Evolutionary conservation across 1,140 invertebrate genomes (phyloP), one percentile per base, ranked within the genome.

Genomic region (Dolichoris vasculosae): DNA sequence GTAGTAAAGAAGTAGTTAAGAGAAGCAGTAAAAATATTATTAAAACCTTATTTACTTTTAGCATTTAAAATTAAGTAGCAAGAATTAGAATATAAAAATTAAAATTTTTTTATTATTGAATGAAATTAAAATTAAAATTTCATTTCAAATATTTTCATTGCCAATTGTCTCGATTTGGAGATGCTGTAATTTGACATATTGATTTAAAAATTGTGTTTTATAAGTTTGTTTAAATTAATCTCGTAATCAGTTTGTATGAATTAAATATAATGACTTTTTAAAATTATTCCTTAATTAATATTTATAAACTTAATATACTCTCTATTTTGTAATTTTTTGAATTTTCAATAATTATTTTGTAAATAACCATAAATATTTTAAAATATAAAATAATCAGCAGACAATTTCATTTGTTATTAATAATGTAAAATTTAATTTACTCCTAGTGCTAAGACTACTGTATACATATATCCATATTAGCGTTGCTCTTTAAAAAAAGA

Each of bases 371-470:
- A 4, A 26, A 59, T 4, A 1, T 9, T 3, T 59, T 7, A 32
- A 64, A 35, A 67, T 6, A 11, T 67, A 15, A 35, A 67, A 13
- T 32, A 35, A 17, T 67, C 0, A 35, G 7, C 2, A 67, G 63
- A 23, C 69, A 35, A 64, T 67, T 9, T 63, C n/a, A n/a, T 35
- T 40, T 82, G 64, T 71, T 30, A 26, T 82, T n/a, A 80, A 67
- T 67, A 80, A 80, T 40, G 63, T 26, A 80, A 48, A 51, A 43
- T 55, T 43, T n/a, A 55, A 26, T 43, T 59, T 35, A 59, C 40
- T 20, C n/a, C 13, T 15, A 3, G 23, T 59, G 55, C 30, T 64
- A 30, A 64, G 6, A 13, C 2, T 17, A n/a, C 13, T 55, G 32
- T 32, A 35, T 13, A 63, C 77, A 6, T 15, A n/a, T 38, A n/a